Evolutionary conservation across 30 jellyfish, hydroid and myxozoan species (phyloP), one percentile per base, ranked within the genome.

Genomic region (Hydra vulgaris): DNA sequence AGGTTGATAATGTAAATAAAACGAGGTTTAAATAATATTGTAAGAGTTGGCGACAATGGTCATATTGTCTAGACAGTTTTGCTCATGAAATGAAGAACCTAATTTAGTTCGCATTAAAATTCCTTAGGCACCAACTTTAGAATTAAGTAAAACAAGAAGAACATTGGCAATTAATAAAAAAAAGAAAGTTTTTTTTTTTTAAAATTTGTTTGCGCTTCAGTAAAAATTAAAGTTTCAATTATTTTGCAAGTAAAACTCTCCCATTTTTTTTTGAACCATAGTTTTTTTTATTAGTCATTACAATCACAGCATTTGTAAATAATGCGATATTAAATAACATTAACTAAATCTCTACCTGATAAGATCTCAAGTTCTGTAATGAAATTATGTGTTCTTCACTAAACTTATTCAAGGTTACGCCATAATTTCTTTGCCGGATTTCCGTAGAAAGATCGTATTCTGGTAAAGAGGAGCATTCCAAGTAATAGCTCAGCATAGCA

Each of bases 401-500:
- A 3, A 40, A 40, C 12, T 40, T 40, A 40, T 40, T 12, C 8
- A 40, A 40, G 12, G 61, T 40, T 40, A 40, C 5, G 12, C 61
- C 12, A 40, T 12, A 40, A 3, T 3, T 40, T 40, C 61, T 5
- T 40, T 5, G 12, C 5, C 61, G 61, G 61, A 5, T 40, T 3
- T 40, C 61, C 61, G 61, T 40, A 40, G 12, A 5, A 40, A 3
- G 5, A 5, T 40, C 61, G 61, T 40, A 40, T 22, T 7, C 40
- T n/a, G 83, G 83, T 0, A 70, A 70, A 0, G 83, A 0, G 20
- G 83, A 23, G 78, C 26, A 78, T 12, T 40, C 69, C 56, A 91
- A 61, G 85, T 91, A 86, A 71, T 70, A 81, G 0, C 95, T 82
- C 82, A 91, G 74, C 90, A 74, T 81, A 22, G 94, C 94, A 0